These are phyloP conservation scores for Coracopsis vasa DNA, from an alignment of 2,113 vertebrate genomes.

Conservation along the genomic window DNA sequence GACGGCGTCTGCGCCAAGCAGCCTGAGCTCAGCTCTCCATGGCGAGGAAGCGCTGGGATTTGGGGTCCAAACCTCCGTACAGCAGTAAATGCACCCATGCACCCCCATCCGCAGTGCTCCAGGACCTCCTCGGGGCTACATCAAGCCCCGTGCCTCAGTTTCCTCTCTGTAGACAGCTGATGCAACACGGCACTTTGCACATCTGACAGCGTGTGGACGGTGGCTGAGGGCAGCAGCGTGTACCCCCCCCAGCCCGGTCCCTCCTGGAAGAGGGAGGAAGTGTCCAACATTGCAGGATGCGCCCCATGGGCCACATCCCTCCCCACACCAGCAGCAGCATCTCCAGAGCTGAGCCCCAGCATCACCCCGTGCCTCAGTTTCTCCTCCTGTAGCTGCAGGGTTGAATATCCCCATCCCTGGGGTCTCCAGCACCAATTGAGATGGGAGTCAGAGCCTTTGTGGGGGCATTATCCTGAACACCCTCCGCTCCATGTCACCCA, in stretches of 20 bases:
- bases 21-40: background rate
- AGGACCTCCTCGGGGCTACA: background rate
- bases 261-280: background rate
- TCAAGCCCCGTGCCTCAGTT: background rate
- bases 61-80: background rate
- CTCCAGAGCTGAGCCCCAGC: background rate
- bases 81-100: fast-evolving
- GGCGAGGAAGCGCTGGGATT: fast-evolving
- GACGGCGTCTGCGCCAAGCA: fast-evolving
- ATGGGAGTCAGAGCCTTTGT: fast-evolving
- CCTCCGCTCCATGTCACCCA: background rate
- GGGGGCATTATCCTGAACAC: background rate
- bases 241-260: fast-evolving
- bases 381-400: background rate
- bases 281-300: background rate
- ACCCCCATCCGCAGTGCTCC: background rate
- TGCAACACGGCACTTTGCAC: fast-evolving
- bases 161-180: background rate
- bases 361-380: background rate
- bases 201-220: fast-evolving
- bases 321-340: fast-evolving
- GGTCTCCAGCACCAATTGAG: fast-evolving
- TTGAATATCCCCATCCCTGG: background rate
- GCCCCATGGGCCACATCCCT: background rate
- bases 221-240: fast-evolving